These are phyloP conservation scores for Centropus bengalensis DNA, from an alignment of 2,113 vertebrate species.

Conservation along the genomic window DNA sequence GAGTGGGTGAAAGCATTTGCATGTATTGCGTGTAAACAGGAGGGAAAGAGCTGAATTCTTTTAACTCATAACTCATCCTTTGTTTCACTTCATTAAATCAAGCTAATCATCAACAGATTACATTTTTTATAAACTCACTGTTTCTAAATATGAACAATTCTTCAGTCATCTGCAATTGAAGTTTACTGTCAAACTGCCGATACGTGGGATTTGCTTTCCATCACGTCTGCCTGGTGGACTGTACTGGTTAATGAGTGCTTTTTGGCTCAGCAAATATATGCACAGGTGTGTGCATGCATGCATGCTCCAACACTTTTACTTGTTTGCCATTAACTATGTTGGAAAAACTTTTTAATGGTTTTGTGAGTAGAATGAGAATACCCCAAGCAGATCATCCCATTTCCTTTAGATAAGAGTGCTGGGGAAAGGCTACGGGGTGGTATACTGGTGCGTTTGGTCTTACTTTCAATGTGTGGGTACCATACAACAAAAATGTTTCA, in stretches of 20 bases:
- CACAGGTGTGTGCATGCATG: neutral
- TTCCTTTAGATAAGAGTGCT: neutral
- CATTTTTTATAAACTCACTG: neutral
- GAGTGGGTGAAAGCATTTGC: neutral
- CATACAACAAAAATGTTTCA: neutral
- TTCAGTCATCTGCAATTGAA: neutral
- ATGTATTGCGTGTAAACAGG: neutral
- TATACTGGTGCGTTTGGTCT: neutral
- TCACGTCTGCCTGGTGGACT: neutral
- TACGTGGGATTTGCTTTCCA: neutral
- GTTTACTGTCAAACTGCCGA: neutral
- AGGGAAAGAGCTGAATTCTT: neutral
- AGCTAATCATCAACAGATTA: accelerated
- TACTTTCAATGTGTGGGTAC: neutral
- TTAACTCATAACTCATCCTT: neutral
- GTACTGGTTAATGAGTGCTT: neutral
- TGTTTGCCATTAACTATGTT: neutral
- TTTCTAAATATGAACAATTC: neutral
- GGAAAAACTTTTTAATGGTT: neutral
- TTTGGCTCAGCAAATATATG: neutral
- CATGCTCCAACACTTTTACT: neutral
- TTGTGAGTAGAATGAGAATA: neutral
- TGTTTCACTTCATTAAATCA: neutral
- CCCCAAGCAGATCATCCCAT: neutral
- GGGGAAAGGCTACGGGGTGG: neutral